phyloP scores from a whole-genome alignment of 1,140 invertebrate species.

The Panonychus citri region DNA sequence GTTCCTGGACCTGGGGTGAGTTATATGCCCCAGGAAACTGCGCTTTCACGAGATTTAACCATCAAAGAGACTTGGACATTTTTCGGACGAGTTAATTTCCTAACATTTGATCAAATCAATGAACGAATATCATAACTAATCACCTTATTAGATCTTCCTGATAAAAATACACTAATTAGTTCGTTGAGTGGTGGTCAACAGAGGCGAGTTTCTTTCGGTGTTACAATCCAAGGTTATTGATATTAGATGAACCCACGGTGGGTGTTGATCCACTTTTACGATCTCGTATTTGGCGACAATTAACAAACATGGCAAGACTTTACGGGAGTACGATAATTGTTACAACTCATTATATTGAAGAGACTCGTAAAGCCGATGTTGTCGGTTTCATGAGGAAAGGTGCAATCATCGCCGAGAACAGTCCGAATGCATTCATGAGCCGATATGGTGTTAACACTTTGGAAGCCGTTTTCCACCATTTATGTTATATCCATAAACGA shows the following conservation, averaged over 20 bases:
- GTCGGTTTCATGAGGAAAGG: conserved; percentile 28
- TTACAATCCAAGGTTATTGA: conserved; percentile 31
- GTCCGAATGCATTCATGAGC: conserved; percentile 52
- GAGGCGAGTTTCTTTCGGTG: conserved; percentile 66
- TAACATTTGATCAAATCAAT: background rate
- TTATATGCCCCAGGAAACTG: conserved; percentile 70
- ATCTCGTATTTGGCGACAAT: conserved; percentile 15
- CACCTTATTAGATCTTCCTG: conserved; percentile 4
- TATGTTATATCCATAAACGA: conserved; percentile 30
- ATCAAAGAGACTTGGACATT: conserved; percentile 82
- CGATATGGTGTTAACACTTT: conserved; percentile 57
- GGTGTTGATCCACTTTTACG: conserved; percentile 23
- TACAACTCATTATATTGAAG: conserved; percentile 27
- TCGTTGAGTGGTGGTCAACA: conserved; percentile 61
- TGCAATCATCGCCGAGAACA: conserved; percentile 53
- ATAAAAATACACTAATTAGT: background rate
- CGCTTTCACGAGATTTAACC: conserved; percentile 73
- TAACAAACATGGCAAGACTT: conserved; percentile 1
- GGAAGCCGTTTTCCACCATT: conserved; percentile 78
- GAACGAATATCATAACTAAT: conserved; percentile 6
- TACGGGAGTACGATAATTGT: conserved; percentile 32
- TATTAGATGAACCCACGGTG: conserved; percentile 26
- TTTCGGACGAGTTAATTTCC: conserved; percentile 63
- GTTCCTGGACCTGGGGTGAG: conserved; percentile 53
- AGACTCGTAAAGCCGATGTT: conserved; percentile 20